Conservation (phyloP, 2,797 vertebrate genomes). For the Eulemur rubriventer region DNA sequence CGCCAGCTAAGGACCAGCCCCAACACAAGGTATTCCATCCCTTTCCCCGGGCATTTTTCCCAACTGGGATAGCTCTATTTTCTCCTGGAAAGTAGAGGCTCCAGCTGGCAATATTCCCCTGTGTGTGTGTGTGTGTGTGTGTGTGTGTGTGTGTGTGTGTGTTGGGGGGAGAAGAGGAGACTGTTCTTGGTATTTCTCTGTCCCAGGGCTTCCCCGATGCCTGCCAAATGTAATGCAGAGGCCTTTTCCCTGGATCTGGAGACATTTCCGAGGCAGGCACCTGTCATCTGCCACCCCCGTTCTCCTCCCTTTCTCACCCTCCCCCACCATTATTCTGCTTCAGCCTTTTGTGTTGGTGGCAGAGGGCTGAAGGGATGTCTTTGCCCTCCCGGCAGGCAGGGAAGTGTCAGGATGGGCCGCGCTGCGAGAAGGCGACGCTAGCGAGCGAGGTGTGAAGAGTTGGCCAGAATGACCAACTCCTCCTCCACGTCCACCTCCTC, state of each 20-base stretch:
- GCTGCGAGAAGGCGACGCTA: conserved; percentile 71
- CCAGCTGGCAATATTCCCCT: not conserved
- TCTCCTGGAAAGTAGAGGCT: not conserved
- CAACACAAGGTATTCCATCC: conserved; percentile 41
- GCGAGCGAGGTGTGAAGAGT: conserved; percentile 66
- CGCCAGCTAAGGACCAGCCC: conserved; percentile 55
- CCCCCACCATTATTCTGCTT: conserved; percentile 40
- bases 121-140: not conserved
- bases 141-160: not conserved
- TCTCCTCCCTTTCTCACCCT: conserved; percentile 24
- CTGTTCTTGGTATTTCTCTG: not conserved
- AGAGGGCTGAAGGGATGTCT: conserved; percentile 37
- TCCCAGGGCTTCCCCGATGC: conserved; percentile 3
- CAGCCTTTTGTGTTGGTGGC: conserved; percentile 59
- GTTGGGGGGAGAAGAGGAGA: not conserved
- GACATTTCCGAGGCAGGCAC: conserved; percentile 60
- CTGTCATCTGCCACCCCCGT: conserved; percentile 71
- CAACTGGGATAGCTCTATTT: not conserved
- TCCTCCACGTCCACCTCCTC: conserved; percentile 79
- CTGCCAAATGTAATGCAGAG: not conserved
- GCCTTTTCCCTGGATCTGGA: conserved; percentile 40
- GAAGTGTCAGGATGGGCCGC: conserved; percentile 74
- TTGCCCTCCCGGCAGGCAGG: conserved; percentile 61
- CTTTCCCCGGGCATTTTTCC: not conserved
- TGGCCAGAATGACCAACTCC: conserved; percentile 87